Evolutionary conservation across 2,888 invertebrate species (phyloP), one percentile per base, ranked within the genome.

Genomic region (Ecliptopera silaceata): DNA sequence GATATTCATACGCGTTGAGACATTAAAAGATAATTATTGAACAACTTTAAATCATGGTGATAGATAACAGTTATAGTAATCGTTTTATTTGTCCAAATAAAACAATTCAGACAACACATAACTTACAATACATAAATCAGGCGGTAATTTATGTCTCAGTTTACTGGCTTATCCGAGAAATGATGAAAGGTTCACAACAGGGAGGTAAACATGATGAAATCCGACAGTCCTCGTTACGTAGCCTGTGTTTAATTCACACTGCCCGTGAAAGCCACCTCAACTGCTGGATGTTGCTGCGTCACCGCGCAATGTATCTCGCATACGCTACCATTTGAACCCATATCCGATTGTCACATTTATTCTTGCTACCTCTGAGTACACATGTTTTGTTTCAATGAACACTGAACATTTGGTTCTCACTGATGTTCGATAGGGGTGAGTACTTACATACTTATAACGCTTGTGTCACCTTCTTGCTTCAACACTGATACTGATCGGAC

Each of bases 121-220:
- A 51, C 39, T 39, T 8, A 8, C 36, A 53, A 15, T 8, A 36
- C 60, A 58, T 64, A 63, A 64, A 66, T 66, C 63, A 51, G 44
- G 51, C 29, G 47, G 59, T 62, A 61, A 66, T 64, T 64, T 66
- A 66, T 61, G 20, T 50, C 38, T 29, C 12, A 17, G 45, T 54
- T 54, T 59, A 42, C 42, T 45, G 36, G 34, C 45, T 59, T 55
- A 59, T 50, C 59, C 20, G 36, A 44, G 57, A 59, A 59, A 54
- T 59, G 41, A 55, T 59, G 54, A 59, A 59, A 59, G 29, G 5
- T 18, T 44, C 48, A 56, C 55, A 49, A 49, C 56, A 50, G 32
- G 32, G 15, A 22, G 26, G 17, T 32, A 12, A 26, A n/a, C 31
- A 41, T 36, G 18, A n/a, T n/a, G n/a, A n/a, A n/a, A n/a, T n/a